Conservation (phyloP, 1,140 invertebrate species). For the Drosophila kikkawai region DNA sequence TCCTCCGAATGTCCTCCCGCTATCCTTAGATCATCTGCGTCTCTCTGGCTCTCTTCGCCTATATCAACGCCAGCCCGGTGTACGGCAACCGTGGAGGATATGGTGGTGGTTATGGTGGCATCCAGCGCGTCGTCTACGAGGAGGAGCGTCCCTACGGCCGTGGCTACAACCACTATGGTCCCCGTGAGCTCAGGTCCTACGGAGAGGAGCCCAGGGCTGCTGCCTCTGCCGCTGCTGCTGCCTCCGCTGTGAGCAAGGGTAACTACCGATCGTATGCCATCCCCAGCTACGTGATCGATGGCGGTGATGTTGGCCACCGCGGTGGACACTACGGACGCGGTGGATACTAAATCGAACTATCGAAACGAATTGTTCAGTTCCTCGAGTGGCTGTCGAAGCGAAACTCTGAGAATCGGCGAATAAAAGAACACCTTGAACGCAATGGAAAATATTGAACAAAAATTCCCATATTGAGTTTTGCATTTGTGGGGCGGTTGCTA, state of each 20-base stretch:
- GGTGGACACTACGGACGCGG: constrained; percentile 21
- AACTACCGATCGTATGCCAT: constrained; percentile 47
- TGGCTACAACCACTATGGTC: constrained; percentile 8
- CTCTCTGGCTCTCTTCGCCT: constrained; percentile 61
- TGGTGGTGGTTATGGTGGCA: constrained; percentile 19
- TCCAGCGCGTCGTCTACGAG: constrained; percentile 50
- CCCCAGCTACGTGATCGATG: constrained; percentile 48
- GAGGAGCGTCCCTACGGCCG: constrained; percentile 16
- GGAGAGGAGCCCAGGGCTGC: constrained; percentile 35
- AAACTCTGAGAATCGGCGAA: constrained; percentile 47
- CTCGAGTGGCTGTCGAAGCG: constrained; percentile 47
- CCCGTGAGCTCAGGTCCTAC: constrained; percentile 23
- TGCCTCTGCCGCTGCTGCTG: constrained; percentile 46
- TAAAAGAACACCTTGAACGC: constrained; percentile 42
- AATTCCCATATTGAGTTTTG: constrained; percentile 20
- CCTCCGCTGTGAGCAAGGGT: constrained; percentile 43
- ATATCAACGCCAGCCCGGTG: constrained; percentile 53
- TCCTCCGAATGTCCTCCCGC: constrained; percentile 8
- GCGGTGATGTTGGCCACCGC: constrained; percentile 29
- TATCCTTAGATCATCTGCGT: constrained; percentile 52
- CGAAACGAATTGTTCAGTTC: constrained; percentile 12
- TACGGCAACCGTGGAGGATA: constrained; percentile 47
- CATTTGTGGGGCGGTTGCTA: neutral
- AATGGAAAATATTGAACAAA: constrained; percentile 68
- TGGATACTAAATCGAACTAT: constrained; percentile 52